phyloP scores from a whole-genome alignment of 2,797 vertebrate species.

The Chelon labrosus region DNA sequence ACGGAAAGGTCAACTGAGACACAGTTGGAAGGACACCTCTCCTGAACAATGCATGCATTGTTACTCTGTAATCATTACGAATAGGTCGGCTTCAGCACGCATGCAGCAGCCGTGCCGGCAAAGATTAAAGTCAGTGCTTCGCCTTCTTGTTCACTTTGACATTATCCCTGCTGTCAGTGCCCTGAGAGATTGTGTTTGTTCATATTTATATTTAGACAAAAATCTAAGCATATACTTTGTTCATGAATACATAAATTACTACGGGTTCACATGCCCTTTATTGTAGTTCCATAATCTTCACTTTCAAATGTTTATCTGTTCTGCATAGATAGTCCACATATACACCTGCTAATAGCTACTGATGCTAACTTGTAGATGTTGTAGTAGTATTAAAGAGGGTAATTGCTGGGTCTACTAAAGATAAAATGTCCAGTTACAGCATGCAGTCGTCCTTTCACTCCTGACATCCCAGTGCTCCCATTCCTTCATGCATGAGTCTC shows the following conservation, averaged over 20 bases:
- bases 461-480: too few relatives aligned
- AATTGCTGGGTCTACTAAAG: too few relatives aligned
- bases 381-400: too few relatives aligned
- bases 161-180: constrained; percentile 62
- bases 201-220: background rate
- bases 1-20: constrained; percentile 6
- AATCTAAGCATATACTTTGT: background rate
- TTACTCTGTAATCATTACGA: constrained; percentile 35
- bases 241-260: background rate
- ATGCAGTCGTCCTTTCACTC: too few relatives aligned
- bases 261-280: background rate
- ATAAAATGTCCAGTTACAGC: too few relatives aligned
- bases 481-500: too few relatives aligned
- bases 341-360: background rate
- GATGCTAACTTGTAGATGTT: background rate
- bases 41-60: constrained; percentile 26
- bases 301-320: background rate
- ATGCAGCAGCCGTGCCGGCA: constrained; percentile 38
- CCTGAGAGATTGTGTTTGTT: background rate
- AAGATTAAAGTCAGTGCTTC: constrained; percentile 71
- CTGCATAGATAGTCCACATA: background rate
- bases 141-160: constrained; percentile 58
- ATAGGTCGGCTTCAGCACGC: constrained; percentile 21
- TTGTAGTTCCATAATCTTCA: background rate
- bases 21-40: constrained; percentile 8